Conservation (phyloP, 2,797 vertebrate species). For the Anabacerthia variegaticeps region DNA sequence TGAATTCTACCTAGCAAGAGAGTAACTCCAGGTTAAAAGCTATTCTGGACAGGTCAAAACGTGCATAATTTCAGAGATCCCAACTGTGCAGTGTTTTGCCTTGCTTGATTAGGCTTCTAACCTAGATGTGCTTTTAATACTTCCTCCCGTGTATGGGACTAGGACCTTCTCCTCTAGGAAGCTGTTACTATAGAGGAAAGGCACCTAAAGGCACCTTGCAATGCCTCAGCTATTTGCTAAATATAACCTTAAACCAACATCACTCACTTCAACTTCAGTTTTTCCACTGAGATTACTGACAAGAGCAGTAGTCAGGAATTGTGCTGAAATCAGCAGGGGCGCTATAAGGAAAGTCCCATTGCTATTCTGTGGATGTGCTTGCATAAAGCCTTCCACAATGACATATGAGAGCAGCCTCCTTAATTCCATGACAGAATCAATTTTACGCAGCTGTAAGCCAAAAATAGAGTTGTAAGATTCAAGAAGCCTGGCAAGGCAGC, state of each 20-base stretch:
- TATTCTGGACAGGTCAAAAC: not conserved
- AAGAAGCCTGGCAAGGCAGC: slow-evolving; percentile 1
- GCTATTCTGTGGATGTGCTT: not conserved
- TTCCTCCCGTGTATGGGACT: not conserved
- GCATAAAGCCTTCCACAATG: slow-evolving; percentile 6
- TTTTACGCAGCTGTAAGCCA: slow-evolving; percentile 48
- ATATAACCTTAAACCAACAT: slow-evolving; percentile 12
- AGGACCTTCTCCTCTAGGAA: slow-evolving; percentile 8
- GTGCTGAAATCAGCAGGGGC: not conserved
- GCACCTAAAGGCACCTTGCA: not conserved
- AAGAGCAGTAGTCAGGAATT: slow-evolving; percentile 39
- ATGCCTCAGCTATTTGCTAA: slow-evolving; percentile 26
- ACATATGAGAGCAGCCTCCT: slow-evolving; percentile 11
- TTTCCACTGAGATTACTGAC: slow-evolving; percentile 46
- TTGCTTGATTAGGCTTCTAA: not conserved
- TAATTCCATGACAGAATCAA: slow-evolving; percentile 42
- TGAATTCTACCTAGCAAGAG: not conserved
- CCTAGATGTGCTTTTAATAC: not conserved
- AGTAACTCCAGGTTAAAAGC: not conserved
- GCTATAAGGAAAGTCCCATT: not conserved
- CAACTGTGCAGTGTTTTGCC: not conserved
- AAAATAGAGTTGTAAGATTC: slow-evolving; percentile 34
- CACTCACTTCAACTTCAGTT: not conserved
- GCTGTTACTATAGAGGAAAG: not conserved
- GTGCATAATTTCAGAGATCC: not conserved